A percentile compares a stretch with the other conserved stretches of the same genome.
phyloP scores from a whole-genome alignment of 1,140 invertebrate species.

The Acromyrmex echinatior region DNA sequence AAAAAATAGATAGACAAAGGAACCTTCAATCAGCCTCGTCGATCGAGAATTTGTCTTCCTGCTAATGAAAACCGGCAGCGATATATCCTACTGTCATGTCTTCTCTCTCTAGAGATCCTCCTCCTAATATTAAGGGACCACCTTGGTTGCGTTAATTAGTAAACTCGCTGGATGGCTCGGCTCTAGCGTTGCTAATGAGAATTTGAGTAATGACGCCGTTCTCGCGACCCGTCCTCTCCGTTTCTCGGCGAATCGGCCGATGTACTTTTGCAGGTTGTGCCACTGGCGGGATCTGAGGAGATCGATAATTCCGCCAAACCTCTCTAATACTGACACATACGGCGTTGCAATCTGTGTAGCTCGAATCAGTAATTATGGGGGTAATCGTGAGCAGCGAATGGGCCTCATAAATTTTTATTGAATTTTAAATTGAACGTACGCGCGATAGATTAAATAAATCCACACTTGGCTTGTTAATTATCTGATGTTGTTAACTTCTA shows the following conservation, averaged over 20 bases:
- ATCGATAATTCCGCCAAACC: conserved; percentile 70
- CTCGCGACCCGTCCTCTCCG: conserved; percentile 71
- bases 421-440: conserved; percentile 53
- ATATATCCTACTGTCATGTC: conserved; percentile 76
- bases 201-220: conserved; percentile 83
- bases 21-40: conserved; percentile 66
- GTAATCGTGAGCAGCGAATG: conserved; percentile 19
- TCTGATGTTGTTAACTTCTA: background rate
- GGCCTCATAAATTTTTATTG: conserved; percentile 53
- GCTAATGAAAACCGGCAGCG: conserved; percentile 79
- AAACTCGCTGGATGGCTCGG: conserved; percentile 79
- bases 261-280: conserved; percentile 70
- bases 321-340: conserved; percentile 38
- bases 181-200: conserved; percentile 80
- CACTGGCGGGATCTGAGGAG: conserved; percentile 45
- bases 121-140: conserved; percentile 77
- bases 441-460: conserved; percentile 39
- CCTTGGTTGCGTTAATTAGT: conserved; percentile 81
- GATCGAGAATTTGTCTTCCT: conserved; percentile 73
- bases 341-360: conserved; percentile 7
- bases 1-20: background rate
- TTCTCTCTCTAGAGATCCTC: conserved; percentile 65
- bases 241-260: conserved; percentile 72
- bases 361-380: conserved; percentile 41
- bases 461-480: background rate